Base-by-base conservation (phyloP, 2,113 vertebrate genomes). In the Mesoclemmys tuberculata region DNA sequence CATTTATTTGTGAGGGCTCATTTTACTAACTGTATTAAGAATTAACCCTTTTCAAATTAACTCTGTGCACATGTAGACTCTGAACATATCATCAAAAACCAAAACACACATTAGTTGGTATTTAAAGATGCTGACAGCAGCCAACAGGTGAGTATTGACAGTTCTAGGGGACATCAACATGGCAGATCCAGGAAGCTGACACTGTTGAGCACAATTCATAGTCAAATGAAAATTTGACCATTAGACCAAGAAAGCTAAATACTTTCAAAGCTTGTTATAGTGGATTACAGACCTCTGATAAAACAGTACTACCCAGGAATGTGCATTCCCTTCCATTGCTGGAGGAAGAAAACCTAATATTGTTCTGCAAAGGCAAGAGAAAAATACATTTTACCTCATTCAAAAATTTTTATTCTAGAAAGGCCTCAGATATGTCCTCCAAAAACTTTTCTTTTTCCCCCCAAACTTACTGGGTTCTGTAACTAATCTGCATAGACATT, bases 211-310 rank as follows among this genome's bases (percentile, higher is more conserved):
- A 41, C 74, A 77, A 82, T 90, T 92, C 92, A 86, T 56, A 79
- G 84, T 91, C 92, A 90, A 2, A 78, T 87, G 86, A 48, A 92
- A 90, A 89, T n/a, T 52, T 81, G 90, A 77, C 90, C 88, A 24
- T 78, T 71, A 92, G 88, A 94, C 79, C 85, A 95, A 95, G 84
- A 82, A 84, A 92, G 80, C 61, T 82, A 88, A 82, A 0, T 89
- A 92, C 88, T 89, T 88, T 7, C 89, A 85, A 89, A 82, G 55
- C 86, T 87, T 94, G 85, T 71, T 95, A 89, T 68, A 84, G 87
- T 55, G 86, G 88, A 92, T 81, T 92, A 75, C 58, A 51, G 80
- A 87, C 84, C 90, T 92, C 82, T 41, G 75, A 74, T 92, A 94
- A 96, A 49, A 85, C 54, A 85, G 84, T 10, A 26, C 31, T 4